phyloP scores from a whole-genome alignment of 2,797 vertebrate species.

The Cyprinodon diabolis region DNA sequence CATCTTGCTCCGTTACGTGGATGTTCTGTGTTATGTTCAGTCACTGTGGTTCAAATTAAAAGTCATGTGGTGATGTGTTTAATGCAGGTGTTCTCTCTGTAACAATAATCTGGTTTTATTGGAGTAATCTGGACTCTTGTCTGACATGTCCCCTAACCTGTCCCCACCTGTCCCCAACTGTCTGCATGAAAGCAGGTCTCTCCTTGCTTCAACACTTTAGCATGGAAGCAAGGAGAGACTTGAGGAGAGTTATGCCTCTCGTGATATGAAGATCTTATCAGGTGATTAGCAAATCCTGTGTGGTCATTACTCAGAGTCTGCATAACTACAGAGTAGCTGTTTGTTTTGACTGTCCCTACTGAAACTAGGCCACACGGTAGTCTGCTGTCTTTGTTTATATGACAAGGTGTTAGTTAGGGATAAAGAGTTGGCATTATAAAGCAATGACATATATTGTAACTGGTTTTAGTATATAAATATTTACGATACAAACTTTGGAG shows the following conservation, averaged over 20 bases:
- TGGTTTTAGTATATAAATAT: not conserved
- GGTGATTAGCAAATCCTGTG: conserved; percentile 58
- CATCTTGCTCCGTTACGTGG: not conserved
- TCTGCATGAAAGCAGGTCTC: conserved; percentile 5
- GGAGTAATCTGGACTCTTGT: conserved; percentile 28
- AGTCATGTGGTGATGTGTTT: not conserved
- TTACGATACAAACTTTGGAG: not conserved
- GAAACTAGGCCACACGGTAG: conserved; percentile 44
- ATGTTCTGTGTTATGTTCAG: not conserved
- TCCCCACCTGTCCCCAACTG: conserved; percentile 1
- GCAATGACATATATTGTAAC: not conserved
- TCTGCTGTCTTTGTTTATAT: conserved; percentile 20
- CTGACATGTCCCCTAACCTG: conserved; percentile 22
- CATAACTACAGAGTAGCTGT: conserved; percentile 58
- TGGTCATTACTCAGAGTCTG: conserved; percentile 54
- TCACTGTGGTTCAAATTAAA: not conserved
- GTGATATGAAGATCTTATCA: conserved; percentile 62
- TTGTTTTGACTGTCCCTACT: conserved; percentile 50
- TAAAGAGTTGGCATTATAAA: conserved; percentile 1
- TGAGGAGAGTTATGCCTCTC: too few species aligned
- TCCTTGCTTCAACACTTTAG: not conserved
- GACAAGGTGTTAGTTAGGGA: not conserved
- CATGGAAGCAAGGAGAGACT: too few species aligned
- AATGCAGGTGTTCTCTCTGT: not conserved
- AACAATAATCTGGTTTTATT: not conserved